Conservation (phyloP, 2,888 invertebrate genomes). For the Erebia epiphron region DNA sequence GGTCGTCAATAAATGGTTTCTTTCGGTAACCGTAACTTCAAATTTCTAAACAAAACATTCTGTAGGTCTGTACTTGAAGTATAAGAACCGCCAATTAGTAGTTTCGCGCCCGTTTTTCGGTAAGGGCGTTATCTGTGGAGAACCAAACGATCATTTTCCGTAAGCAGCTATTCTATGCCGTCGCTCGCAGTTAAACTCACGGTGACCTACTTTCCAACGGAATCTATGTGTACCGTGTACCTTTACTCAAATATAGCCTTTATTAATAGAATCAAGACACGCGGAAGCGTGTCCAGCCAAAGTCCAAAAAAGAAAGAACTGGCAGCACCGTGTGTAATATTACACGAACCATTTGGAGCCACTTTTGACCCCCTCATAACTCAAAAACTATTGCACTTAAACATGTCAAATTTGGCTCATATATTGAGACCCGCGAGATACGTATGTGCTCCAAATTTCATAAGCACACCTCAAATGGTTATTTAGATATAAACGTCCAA, state of each 20-base stretch:
- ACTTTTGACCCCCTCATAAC: no score
- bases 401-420: no score
- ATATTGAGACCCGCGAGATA: no score
- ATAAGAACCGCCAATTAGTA: constrained; percentile 17
- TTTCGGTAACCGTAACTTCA: no score
- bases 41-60: constrained; percentile 2
- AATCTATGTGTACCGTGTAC: constrained; percentile 20
- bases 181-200: constrained; percentile 34
- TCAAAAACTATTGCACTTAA: no score
- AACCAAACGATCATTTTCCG: constrained; percentile 26
- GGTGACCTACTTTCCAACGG: constrained; percentile 34
- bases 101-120: constrained; percentile 21
- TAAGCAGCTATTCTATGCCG: constrained; percentile 31
- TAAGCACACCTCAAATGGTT: no score
- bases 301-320: no score
- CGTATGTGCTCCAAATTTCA: no score
- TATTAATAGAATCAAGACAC: constrained; percentile 26
- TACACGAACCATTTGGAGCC: no score
- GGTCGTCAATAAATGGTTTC: background rate
- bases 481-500: no score
- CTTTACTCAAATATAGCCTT: constrained; percentile 23
- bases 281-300: no score
- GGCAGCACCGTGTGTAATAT: no score
- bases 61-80: constrained; percentile 9
- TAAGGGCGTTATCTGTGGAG: constrained; percentile 19